Evolutionary conservation across 2,888 invertebrate species (phyloP), one percentile per base, ranked within the genome.

Genomic region (Trichogramma evanescens): DNA sequence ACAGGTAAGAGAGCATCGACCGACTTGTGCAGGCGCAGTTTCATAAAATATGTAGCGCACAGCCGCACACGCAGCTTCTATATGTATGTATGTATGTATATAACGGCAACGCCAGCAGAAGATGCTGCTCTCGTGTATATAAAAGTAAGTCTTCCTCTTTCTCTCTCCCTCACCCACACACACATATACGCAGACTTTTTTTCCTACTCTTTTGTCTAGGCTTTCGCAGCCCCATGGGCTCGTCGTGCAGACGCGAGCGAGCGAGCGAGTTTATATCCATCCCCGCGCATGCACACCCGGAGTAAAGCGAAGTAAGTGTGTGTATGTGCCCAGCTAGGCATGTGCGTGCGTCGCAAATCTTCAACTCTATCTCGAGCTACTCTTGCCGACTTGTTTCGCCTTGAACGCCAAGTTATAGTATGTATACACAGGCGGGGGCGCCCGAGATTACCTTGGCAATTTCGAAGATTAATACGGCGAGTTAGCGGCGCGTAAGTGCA

Each of bases 391-490:
- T 26, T 26, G 26, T 26, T 26, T 26, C 26, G 26, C 26, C 26
- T 26, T 26, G 26, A 26, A 26, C 26, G 26, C 26, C 26, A 26
- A 26, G 26, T 26, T 26, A 26, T 26, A 26, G 26, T 26, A 26
- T 26, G 26, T 26, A 26, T 26, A 26, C 26, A 26, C 26, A 26
- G 26, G 26, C 26, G 26, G 26, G 26, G 26, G 8, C 10, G 39
- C 54, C 45, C 26, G 10, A n/a, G 9, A 13, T 46, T 38, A 41
- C 52, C 52, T 40, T 46, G n/a, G 50, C 52, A 57, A 63, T 59
- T 50, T 59, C 45, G 43, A 55, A 59, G 57, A 57, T 63, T 57
- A 57, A 57, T 60, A 52, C 38, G 6, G 43, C 26, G 26, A 26
- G 26, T 26, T 26, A 26, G 26, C 26, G 39, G 9, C 39, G 53